phyloP scores from a whole-genome alignment of 92 coral and sea anemone species.

The Epizoanthus fatuus region DNA sequence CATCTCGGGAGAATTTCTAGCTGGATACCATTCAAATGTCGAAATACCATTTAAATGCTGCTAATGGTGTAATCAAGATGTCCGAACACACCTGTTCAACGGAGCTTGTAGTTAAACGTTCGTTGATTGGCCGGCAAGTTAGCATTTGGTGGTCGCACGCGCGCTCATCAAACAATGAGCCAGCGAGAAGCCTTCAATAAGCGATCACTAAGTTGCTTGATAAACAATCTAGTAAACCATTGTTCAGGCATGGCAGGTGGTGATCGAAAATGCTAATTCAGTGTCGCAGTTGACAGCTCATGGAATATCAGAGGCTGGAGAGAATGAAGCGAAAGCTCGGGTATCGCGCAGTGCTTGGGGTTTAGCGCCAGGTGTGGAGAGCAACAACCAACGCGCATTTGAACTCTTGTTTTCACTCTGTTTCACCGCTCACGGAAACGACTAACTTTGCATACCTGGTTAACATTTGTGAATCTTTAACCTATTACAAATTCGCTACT shows the following conservation, averaged over 20 bases:
- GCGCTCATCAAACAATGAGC: slow-evolving; percentile 69
- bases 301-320: slow-evolving; percentile 67
- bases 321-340: slow-evolving; percentile 49
- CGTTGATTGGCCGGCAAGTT: slow-evolving; percentile 46
- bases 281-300: slow-evolving; percentile 72
- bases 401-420: neutral
- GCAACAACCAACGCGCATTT: neutral
- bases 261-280: slow-evolving; percentile 85
- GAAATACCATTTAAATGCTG: slow-evolving; percentile 25
- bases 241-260: slow-evolving; percentile 85
- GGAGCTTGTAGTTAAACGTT: neutral
- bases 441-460: neutral
- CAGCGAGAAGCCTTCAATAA: slow-evolving; percentile 71
- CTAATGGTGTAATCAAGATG: slow-evolving; percentile 41
- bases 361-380: slow-evolving; percentile 74
- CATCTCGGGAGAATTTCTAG: slow-evolving; percentile 1
- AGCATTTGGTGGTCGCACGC: slow-evolving; percentile 64
- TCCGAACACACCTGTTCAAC: slow-evolving; percentile 50
- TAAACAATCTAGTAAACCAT: slow-evolving; percentile 85
- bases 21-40: slow-evolving; percentile 25
- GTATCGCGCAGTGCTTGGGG: slow-evolving; percentile 57
- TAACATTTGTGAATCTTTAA: neutral
- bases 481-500: neutral
- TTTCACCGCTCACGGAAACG: neutral
- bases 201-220: slow-evolving; percentile 73